Conservation (phyloP, 35 echinoderm and acorn worm genomes). For the Ophioderma brevispina region DNA sequence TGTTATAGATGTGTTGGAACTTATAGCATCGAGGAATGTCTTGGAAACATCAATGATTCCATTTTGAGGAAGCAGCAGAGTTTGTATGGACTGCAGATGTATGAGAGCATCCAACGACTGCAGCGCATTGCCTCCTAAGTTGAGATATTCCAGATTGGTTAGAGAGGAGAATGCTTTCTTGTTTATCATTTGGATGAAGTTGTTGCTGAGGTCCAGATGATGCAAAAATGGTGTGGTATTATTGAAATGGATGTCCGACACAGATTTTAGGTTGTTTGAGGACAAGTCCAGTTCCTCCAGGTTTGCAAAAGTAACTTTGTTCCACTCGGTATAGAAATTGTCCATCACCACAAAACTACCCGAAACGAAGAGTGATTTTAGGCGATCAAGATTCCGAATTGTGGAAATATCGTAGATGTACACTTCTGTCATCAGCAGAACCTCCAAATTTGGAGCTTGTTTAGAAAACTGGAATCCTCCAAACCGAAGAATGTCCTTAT, state of each 20-base stretch:
- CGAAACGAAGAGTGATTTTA: too few species aligned
- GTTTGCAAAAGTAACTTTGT: not conserved
- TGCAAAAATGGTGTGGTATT: not conserved
- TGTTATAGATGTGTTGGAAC: not conserved
- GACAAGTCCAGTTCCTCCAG: not conserved
- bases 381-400: too few species aligned
- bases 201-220: not conserved
- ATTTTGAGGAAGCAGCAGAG: not conserved
- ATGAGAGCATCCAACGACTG: not conserved
- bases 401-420: too few species aligned
- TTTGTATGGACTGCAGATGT: not conserved
- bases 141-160: not conserved
- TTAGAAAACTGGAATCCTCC: too few species aligned
- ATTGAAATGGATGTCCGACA: not conserved
- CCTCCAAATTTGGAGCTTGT: too few species aligned
- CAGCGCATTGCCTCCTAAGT: not conserved
- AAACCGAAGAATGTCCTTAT: too few species aligned
- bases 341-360: not conserved
- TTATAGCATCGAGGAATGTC: not conserved
- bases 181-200: not conserved
- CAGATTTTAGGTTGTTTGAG: not conserved
- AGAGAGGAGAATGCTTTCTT: not conserved
- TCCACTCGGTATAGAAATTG: not conserved
- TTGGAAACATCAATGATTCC: not conserved
- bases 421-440: too few species aligned